Conservation (phyloP, 2,113 vertebrate genomes). For the Hiodon alosoides region DNA sequence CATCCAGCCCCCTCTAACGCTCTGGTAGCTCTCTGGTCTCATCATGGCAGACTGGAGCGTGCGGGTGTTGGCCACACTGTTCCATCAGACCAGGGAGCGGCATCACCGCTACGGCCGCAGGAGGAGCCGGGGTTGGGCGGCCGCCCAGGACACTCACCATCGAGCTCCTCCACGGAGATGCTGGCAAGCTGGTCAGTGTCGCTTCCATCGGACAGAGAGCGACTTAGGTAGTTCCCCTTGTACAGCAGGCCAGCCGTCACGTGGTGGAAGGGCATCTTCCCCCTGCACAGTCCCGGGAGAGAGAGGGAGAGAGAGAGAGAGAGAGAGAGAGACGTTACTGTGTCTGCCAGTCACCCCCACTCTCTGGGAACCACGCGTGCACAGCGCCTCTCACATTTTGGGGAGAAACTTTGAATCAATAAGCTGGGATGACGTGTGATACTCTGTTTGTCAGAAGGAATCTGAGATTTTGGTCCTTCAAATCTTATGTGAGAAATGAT, state of each 20-base stretch:
- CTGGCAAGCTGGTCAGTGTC: slow-evolving; percentile 90
- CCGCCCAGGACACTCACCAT: slow-evolving; percentile 68
- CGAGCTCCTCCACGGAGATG: slow-evolving; percentile 92
- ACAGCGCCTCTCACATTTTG: neutral
- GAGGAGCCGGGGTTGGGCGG: neutral
- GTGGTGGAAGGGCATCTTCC: slow-evolving; percentile 99
- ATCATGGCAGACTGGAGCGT: too few relatives aligned
- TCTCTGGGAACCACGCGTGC: neutral
- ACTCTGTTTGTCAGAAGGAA: too few relatives aligned
- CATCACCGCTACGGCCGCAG: neutral
- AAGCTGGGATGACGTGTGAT: too few relatives aligned
- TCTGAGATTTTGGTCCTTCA: too few relatives aligned
- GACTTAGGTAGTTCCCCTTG: slow-evolving; percentile 95
- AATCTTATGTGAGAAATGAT: too few relatives aligned
- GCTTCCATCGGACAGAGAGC: slow-evolving; percentile 84
- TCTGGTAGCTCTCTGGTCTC: too few relatives aligned
- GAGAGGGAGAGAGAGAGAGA: neutral
- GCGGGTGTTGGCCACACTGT: neutral
- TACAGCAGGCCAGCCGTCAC: slow-evolving; percentile 96
- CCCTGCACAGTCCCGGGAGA: slow-evolving; percentile 57
- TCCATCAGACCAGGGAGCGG: neutral
- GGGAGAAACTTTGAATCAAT: too few relatives aligned
- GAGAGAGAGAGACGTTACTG: neutral
- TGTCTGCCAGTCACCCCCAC: neutral
- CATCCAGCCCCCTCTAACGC: too few relatives aligned